phyloP scores from a whole-genome alignment of 2,888 invertebrate genomes.

The Caenorhabditis zanzibari region DNA sequence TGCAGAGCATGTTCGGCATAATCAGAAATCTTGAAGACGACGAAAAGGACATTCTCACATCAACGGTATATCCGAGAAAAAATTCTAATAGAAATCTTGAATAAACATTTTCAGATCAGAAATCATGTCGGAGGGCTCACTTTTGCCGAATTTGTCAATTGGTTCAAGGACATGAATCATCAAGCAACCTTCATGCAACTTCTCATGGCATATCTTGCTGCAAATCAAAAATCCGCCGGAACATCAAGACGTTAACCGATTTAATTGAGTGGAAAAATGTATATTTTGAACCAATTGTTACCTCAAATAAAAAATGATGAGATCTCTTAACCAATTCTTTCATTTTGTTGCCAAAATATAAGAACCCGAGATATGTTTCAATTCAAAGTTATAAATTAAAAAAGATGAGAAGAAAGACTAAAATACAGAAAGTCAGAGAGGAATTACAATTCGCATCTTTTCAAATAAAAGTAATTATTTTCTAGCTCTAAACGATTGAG shows the following conservation, averaged over 20 bases:
- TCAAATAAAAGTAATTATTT: too few species aligned
- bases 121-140: slow-evolving; percentile 53
- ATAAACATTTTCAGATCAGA: slow-evolving; percentile 32
- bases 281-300: background rate
- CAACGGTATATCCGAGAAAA: slow-evolving; percentile 11
- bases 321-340: background rate
- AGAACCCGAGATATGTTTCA: too few species aligned
- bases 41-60: slow-evolving; percentile 37
- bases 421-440: too few species aligned
- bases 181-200: slow-evolving; percentile 54
- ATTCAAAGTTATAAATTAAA: too few species aligned
- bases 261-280: too few species aligned
- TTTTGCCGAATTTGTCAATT: slow-evolving; percentile 45
- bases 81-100: background rate
- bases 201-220: slow-evolving; percentile 30
- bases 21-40: slow-evolving; percentile 36
- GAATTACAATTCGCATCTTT: too few species aligned
- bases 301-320: background rate
- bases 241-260: slow-evolving; percentile 31
- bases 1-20: slow-evolving; percentile 55
- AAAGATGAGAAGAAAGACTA: too few species aligned
- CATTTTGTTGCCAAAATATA: background rate
- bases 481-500: too few species aligned
- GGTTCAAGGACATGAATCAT: slow-evolving; percentile 58
- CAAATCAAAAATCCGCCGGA: slow-evolving; percentile 22